Base-by-base conservation (phyloP, 2,888 invertebrate genomes). In the Drosophila bunnanda region DNA sequence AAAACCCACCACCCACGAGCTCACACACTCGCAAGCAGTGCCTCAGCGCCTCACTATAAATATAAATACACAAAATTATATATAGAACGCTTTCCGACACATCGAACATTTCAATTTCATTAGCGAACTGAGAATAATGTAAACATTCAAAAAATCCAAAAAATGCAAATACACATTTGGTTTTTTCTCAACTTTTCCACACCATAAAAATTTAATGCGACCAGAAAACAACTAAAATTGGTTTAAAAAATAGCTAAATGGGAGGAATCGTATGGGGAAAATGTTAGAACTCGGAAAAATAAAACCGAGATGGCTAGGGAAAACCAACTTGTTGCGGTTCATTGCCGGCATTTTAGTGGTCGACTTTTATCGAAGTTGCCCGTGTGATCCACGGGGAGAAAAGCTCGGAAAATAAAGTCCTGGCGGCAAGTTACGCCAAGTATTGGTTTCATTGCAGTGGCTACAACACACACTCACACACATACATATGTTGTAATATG, bases 71-170 rank as follows among this genome's bases (percentile, higher is more conserved):
- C 39, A 67, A 65, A 25, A 32, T 68, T 66, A 66, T 56, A 56
- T 55, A 55, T 68, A 66, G 65, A 43, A 68, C 56, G 38, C 28
- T 54, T 56, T 67, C 30, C 46, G 50, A 68, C 41, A 53, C 46
- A 67, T 67, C 66, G 66, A 66, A 68, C 56, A 67, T 66, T 68
- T 68, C 55, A 66, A 56, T 68, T 68, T 66, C 66, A 54, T 66
- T 66, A 54, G 64, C 66, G 32, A 54, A 39, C 66, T 25, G 32
- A 43, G 32, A 54, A 46, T 64, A 54, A 66, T 48, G 54, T 65
- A 56, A 68, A 68, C 68, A 68, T 10, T 28, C 36, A 9, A 46
- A 52, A 36, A 34, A 34, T 20, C 5, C 12, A 44, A 44, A 61
- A 44, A 46, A 53, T 38, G 22, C 44, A 12, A 25, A 17, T 36